A percentile compares a stretch with the other conserved stretches of the same genome.
Evolutionary conservation across 1,140 invertebrate genomes (phyloP).

Genomic region (Aphelenchoides avenae): DNA sequence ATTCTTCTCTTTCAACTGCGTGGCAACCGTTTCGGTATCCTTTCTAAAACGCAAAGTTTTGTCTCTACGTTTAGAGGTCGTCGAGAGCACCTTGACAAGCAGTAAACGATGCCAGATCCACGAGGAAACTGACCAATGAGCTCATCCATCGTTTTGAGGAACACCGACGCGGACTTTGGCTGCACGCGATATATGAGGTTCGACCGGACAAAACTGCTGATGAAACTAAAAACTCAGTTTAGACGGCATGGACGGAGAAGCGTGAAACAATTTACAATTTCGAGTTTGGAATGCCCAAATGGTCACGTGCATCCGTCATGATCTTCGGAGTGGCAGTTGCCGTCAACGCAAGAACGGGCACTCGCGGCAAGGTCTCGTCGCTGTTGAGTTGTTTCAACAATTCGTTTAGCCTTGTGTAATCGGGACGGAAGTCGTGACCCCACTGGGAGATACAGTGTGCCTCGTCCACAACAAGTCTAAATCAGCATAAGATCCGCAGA

Average conservation of each 20-base stretch:
- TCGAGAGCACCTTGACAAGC: no score
- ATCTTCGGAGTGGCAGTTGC: conserved; percentile 73
- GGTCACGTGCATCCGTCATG: conserved; percentile 65
- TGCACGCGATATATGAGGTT: no score
- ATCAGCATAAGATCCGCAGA: conserved; percentile 58
- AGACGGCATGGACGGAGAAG: conserved; percentile 59
- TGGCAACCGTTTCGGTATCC: conserved; percentile 67
- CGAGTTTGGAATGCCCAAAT: conserved; percentile 64
- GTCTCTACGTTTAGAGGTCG: no score
- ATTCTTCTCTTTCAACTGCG: not conserved
- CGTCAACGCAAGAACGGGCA: conserved; percentile 82
- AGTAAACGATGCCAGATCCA: conserved; percentile 88
- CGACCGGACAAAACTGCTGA: no score
- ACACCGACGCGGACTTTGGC: conserved; percentile 11
- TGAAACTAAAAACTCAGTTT: conserved; percentile 9
- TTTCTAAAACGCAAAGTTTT: conserved; percentile 69
- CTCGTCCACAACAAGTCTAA: conserved; percentile 73
- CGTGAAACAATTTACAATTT: conserved; percentile 63
- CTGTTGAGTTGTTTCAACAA: no score
- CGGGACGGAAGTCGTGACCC: conserved; percentile 96
- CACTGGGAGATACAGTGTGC: conserved; percentile 77
- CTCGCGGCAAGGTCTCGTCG: conserved; percentile 66
- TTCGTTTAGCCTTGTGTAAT: conserved; percentile 72
- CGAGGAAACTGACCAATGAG: no score
- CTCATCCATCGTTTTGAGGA: no score